Evolutionary conservation across 2,113 vertebrate species (phyloP).

Genomic region (Petaurus breviceps): DNA sequence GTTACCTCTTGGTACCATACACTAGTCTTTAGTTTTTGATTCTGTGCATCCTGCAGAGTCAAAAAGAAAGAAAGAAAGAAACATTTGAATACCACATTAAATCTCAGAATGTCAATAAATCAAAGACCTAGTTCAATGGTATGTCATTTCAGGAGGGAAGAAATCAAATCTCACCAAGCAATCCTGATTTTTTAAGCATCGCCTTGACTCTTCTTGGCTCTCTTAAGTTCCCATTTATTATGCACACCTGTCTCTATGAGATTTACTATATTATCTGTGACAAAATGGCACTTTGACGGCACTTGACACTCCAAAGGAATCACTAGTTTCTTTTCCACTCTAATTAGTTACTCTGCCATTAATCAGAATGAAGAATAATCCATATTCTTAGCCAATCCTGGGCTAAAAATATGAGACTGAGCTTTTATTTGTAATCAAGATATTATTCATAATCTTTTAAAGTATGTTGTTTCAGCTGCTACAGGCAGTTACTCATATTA

Average conservation of each 20-base stretch:
- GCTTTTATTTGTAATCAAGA: conserved; percentile 61
- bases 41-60: conserved; percentile 87
- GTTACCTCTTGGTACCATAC: conserved; percentile 91
- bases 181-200: conserved; percentile 15
- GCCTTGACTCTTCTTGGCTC: not conserved
- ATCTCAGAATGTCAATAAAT: conserved; percentile 46
- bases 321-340: conserved; percentile 68
- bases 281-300: conserved; percentile 55
- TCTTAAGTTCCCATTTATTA: conserved; percentile 46
- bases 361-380: conserved; percentile 74
- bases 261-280: conserved; percentile 65
- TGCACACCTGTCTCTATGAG: conserved; percentile 20
- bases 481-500: conserved; percentile 34
- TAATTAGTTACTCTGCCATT: conserved; percentile 78
- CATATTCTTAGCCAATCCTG: conserved; percentile 43
- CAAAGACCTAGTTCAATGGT: conserved; percentile 31
- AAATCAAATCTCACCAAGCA: conserved; percentile 41
- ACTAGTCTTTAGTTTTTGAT: conserved; percentile 90
- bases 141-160: conserved; percentile 17
- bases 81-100: not conserved
- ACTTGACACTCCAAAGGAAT: conserved; percentile 72
- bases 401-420: conserved; percentile 39
- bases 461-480: conserved; percentile 27
- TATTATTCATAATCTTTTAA: conserved; percentile 69
- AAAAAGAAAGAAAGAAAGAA: conserved; percentile 61